Evolutionary conservation across 2,797 vertebrate species (phyloP), one percentile per base, ranked within the genome.

Genomic region (Phalloptychus januarius): DNA sequence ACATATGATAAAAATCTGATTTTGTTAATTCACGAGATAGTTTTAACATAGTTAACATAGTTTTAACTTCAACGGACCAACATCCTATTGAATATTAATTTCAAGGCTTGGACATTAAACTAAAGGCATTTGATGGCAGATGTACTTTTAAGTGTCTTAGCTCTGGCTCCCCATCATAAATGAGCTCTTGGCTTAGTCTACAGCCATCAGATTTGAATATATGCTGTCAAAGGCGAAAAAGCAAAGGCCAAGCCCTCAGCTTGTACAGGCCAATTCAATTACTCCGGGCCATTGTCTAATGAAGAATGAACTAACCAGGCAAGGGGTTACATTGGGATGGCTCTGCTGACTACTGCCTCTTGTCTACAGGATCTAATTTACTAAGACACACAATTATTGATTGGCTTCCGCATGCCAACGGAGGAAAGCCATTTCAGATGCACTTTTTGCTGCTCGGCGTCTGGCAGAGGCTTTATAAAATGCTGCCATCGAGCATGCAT

Each of bases 341-440:
- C 89, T 89, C 83, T 94, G 93, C 93, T 94, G 94, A 94, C 88
- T 79, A 82, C 88, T 89, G 90, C 86, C 81, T 86, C 93, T 93
- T 93, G 93, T 95, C 94, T 93, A 91, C 93, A 92, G 92, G 89
- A 95, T 95, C 94, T 94, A 94, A 96, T 95, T 96, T 94, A 94
- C 89, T 88, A 92, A 93, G 93, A 95, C 91, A 93, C 88, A 84
- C 83, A 74, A 73, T 79, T 95, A 95, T 96, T 93, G 95, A 96
- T 96, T 94, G 90, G 82, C 86, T 82, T 78, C 80, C 58, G 90
- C 86, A 86, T 92, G 92, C 94, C 93, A 93, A 77, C 58, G 15
- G 85, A 91, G 87, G 87, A 87, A 88, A 92, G 86, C 73, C 85
- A 83, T 93, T 87, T 89, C 82, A 86, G 83, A 89, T 90, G 88